These are phyloP conservation scores for Colaptes auratus DNA, from an alignment of 2,113 vertebrate species.

Conservation along the genomic window DNA sequence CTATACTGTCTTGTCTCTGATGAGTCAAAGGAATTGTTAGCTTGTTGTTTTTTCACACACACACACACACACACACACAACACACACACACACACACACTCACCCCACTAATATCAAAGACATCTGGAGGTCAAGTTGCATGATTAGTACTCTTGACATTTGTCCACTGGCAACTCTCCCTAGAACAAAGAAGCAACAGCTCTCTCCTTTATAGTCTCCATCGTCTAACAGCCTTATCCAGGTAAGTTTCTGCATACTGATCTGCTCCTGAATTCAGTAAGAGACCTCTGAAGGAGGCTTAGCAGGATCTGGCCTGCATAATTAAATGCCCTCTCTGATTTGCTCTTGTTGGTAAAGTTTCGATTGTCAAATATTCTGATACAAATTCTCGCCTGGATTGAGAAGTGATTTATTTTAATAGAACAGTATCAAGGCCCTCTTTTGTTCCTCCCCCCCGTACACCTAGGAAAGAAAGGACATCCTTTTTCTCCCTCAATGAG, in stretches of 20 bases:
- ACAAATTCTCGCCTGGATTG: conserved; percentile 59
- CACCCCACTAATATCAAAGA: conserved; percentile 6
- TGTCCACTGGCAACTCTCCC: background rate
- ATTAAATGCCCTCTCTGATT: conserved; percentile 26
- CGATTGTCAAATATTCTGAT: conserved; percentile 60
- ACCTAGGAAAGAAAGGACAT: conserved; percentile 66
- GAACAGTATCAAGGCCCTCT: conserved; percentile 24
- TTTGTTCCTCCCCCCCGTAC: conserved; percentile 38
- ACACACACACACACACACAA: too few relatives aligned
- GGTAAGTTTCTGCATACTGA: conserved; percentile 53
- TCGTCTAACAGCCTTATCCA: conserved; percentile 16
- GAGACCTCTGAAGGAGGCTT: background rate
- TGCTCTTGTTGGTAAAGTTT: conserved; percentile 64
- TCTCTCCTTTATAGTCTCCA: background rate
- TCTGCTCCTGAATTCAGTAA: conserved; percentile 19
- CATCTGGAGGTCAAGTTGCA: background rate
- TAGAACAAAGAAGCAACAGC: background rate
- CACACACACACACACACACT: too few relatives aligned
- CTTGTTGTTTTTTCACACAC: background rate
- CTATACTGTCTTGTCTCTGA: background rate
- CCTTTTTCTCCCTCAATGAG: conserved; percentile 71
- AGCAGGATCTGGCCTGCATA: background rate
- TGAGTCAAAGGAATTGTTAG: background rate
- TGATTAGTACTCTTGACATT: conserved; percentile 3
- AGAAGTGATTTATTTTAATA: conserved; percentile 69